Percentiles rank a stretch among this genome's conserved stretches.
phyloP scores from a whole-genome alignment of 2,888 invertebrate genomes.

The Idaea straminata region DNA sequence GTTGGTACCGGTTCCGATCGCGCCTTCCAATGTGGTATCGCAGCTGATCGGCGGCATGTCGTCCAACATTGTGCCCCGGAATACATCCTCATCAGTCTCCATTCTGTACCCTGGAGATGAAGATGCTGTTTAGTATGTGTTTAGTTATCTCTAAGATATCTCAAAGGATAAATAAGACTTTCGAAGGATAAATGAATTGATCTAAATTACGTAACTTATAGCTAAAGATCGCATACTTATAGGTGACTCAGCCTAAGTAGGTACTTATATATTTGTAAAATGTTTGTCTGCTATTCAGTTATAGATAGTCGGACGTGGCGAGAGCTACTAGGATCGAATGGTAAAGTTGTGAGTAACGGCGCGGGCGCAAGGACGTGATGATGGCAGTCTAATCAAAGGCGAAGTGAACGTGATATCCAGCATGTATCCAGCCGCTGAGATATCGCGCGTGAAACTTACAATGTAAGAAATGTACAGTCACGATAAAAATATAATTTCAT shows the following conservation, averaged over 20 bases:
- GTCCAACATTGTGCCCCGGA: conserved; percentile 55
- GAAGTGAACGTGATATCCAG: not conserved
- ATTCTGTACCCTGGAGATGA: conserved; percentile 39
- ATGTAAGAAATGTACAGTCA: not conserved
- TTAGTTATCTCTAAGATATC: not conserved
- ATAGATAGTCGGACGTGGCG: not conserved
- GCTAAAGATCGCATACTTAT: not conserved
- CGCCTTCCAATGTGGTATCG: conserved; percentile 54
- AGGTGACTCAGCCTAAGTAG: not conserved
- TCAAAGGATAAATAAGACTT: no score
- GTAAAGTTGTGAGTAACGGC: not conserved
- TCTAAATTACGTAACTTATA: not conserved
- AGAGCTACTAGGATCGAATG: not conserved
- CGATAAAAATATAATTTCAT: not conserved
- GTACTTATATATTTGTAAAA: not conserved
- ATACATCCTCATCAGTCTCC: conserved; percentile 65
- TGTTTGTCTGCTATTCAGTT: not conserved
- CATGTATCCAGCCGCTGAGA: not conserved
- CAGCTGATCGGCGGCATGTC: conserved; percentile 66
- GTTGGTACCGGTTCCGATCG: conserved; percentile 64
- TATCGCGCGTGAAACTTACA: not conserved
- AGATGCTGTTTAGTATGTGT: not conserved
- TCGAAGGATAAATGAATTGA: no score
- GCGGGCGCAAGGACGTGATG: not conserved
- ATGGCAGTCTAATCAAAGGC: not conserved